Percentiles rank a stretch among this genome's conserved stretches.
Evolutionary conservation across 1,140 invertebrate genomes (phyloP).

Genomic region (Drosophila ficusphila): DNA sequence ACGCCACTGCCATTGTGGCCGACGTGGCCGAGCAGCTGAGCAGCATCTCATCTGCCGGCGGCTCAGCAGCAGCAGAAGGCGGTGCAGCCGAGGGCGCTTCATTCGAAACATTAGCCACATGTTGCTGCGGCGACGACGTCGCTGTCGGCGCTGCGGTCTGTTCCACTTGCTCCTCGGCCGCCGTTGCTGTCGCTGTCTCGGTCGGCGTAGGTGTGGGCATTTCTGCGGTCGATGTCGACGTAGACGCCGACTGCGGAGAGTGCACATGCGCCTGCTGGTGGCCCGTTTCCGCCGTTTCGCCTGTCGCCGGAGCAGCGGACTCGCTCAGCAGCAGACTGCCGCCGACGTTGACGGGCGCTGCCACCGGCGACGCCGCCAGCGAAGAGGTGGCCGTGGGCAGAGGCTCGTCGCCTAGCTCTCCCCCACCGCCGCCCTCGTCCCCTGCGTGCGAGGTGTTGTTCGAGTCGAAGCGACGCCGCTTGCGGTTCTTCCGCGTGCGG

Average conservation of each 20-base stretch:
- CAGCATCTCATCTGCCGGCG: slow-evolving; percentile 25
- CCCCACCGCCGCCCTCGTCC: slow-evolving; percentile 46
- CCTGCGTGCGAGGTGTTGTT: slow-evolving; percentile 63
- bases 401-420: slow-evolving; percentile 28
- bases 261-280: slow-evolving; percentile 71
- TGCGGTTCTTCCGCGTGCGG: slow-evolving; percentile 81
- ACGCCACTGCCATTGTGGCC: slow-evolving; percentile 62
- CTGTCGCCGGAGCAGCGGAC: slow-evolving; percentile 56
- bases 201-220: slow-evolving; percentile 48
- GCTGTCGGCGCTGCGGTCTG: slow-evolving; percentile 16
- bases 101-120: slow-evolving; percentile 49
- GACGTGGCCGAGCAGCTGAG: slow-evolving; percentile 49
- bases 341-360: slow-evolving; percentile 28
- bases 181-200: slow-evolving; percentile 29
- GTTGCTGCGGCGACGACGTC: slow-evolving; percentile 52
- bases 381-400: slow-evolving; percentile 48
- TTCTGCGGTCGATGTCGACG: slow-evolving; percentile 51
- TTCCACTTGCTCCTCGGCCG: slow-evolving; percentile 54
- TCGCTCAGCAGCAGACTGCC: slow-evolving; percentile 57
- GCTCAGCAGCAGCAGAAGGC: slow-evolving; percentile 6
- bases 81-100: background rate
- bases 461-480: slow-evolving; percentile 67
- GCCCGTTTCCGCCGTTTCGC: slow-evolving; percentile 65
- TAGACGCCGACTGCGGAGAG: slow-evolving; percentile 57
- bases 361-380: slow-evolving; percentile 62